Evolutionary conservation across 2,888 invertebrate species (phyloP).

Genomic region (Theretra japonica): DNA sequence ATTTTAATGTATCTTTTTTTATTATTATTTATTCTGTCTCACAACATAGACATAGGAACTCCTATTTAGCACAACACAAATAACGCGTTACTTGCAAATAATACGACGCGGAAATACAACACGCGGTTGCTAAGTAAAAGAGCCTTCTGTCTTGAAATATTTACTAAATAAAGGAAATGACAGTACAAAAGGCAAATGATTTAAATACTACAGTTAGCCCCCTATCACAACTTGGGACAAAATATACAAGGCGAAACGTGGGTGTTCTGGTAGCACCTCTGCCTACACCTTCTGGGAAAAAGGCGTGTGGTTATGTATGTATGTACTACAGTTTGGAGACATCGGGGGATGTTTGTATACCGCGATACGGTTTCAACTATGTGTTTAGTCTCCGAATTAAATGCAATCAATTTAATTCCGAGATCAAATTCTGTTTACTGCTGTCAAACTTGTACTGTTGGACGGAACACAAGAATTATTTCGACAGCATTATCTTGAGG

Average conservation of each 20-base stretch:
- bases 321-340: too few relatives aligned
- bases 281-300: too few relatives aligned
- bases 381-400: too few relatives aligned
- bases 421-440: conserved; percentile 17
- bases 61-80: not conserved
- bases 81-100: not conserved
- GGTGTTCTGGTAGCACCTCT: too few relatives aligned
- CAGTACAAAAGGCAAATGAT: conserved; percentile 2
- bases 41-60: not conserved
- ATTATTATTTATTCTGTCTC: not conserved
- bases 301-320: too few relatives aligned
- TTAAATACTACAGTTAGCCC: conserved; percentile 26
- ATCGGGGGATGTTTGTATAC: conserved; percentile 46
- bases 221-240: too few relatives aligned
- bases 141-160: not conserved
- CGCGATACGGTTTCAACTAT: conserved; percentile 18
- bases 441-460: conserved; percentile 5
- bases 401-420: too few relatives aligned
- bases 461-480: not conserved
- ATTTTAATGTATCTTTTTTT: too few relatives aligned
- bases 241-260: too few relatives aligned
- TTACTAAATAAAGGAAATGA: conserved; percentile 11
- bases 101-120: not conserved
- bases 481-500: conserved; percentile 2
- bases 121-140: not conserved